Evolutionary conservation across 2,888 invertebrate genomes (phyloP).

Genomic region (Agonum fuliginosum): DNA sequence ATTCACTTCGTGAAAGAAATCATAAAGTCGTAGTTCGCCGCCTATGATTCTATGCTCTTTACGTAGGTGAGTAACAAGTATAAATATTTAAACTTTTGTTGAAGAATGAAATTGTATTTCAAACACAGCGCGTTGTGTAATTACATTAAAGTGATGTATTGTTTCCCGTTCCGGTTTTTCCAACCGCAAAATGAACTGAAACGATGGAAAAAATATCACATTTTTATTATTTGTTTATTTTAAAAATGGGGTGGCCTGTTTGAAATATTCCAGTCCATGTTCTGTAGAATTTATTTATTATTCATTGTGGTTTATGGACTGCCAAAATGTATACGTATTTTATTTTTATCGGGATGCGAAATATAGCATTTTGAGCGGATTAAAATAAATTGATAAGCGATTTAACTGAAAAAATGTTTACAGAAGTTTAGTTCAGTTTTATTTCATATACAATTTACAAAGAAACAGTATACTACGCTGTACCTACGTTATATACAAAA

Average conservation of each 20-base stretch:
- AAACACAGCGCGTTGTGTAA: neutral
- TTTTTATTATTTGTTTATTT: neutral
- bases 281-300: neutral
- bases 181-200: neutral
- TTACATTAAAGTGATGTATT: slow-evolving; percentile 24
- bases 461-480: neutral
- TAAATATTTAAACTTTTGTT: slow-evolving; percentile 24
- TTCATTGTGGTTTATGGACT: neutral
- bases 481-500: too few species aligned
- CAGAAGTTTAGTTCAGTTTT: neutral
- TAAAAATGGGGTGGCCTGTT: too few species aligned
- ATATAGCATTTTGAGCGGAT: neutral
- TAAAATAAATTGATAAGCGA: neutral
- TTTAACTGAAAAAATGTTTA: too few species aligned
- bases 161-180: neutral
- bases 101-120: neutral
- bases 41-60: too few species aligned
- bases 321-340: neutral
- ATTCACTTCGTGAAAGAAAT: too few species aligned
- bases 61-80: too few species aligned
- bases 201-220: neutral
- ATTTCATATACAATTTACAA: neutral
- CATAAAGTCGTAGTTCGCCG: too few species aligned
- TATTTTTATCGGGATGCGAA: neutral
- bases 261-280: neutral